Percentiles rank a stretch among this genome's conserved stretches.
Evolutionary conservation across 2,888 invertebrate species (phyloP).

Genomic region (Dolichopus griseipennis): DNA sequence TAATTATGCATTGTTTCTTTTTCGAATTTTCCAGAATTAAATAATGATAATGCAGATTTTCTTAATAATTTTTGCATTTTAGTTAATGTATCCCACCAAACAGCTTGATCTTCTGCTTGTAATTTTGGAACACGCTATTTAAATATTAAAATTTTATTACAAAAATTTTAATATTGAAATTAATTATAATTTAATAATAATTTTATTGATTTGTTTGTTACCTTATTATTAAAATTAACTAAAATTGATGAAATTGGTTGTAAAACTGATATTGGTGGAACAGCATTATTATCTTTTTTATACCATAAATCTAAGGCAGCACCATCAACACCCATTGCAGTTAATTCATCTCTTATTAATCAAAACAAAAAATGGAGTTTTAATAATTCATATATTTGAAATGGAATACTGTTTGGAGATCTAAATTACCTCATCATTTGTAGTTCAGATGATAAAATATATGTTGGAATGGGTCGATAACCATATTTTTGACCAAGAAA

Average conservation of each 20-base stretch:
- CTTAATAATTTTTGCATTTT: slow-evolving; percentile 92
- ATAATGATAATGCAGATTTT: slow-evolving; percentile 82
- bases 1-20: slow-evolving; percentile 94
- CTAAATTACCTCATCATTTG: slow-evolving; percentile 55
- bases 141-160: not conserved
- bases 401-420: not conserved
- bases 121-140: slow-evolving; percentile 79
- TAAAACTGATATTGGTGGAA: slow-evolving; percentile 87
- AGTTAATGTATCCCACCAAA: slow-evolving; percentile 95
- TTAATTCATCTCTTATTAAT: slow-evolving; percentile 64
- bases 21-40: slow-evolving; percentile 74
- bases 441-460: slow-evolving; percentile 84
- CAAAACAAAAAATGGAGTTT: not conserved
- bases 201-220: slow-evolving; percentile 31
- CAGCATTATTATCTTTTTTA: slow-evolving; percentile 90
- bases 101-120: slow-evolving; percentile 91
- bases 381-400: not conserved
- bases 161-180: not conserved
- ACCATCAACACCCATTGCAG: slow-evolving; percentile 72
- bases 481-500: slow-evolving; percentile 98
- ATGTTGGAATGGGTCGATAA: slow-evolving; percentile 93
- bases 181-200: too few species aligned
- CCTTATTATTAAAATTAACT: slow-evolving; percentile 96
- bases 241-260: slow-evolving; percentile 96
- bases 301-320: slow-evolving; percentile 88